A percentile compares a stretch with the other conserved stretches of the same genome.
Conservation (phyloP, 2,888 invertebrate genomes). For the Pyrocoelia pectoralis region DNA sequence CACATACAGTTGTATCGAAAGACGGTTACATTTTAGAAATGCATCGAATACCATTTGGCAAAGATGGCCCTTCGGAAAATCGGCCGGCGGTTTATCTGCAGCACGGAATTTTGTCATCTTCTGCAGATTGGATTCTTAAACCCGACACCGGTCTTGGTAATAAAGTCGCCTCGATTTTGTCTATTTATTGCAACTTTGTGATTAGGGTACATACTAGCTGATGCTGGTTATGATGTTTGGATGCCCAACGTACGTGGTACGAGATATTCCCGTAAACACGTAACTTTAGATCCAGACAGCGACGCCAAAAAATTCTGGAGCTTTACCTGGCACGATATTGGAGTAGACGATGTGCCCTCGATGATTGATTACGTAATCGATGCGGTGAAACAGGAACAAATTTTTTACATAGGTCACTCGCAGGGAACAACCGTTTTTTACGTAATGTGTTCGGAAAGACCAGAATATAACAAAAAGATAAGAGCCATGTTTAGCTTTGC, state of each 20-base stretch:
- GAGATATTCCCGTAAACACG: slow-evolving; percentile 63
- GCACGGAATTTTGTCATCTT: slow-evolving; percentile 62
- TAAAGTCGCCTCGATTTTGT: slow-evolving; percentile 52
- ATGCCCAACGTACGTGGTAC: slow-evolving; percentile 62
- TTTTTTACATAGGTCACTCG: slow-evolving; percentile 69
- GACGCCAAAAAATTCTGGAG: slow-evolving; percentile 40
- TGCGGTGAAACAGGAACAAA: slow-evolving; percentile 51
- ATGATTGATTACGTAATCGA: slow-evolving; percentile 75
- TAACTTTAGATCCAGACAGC: slow-evolving; percentile 44
- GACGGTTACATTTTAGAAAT: slow-evolving; percentile 63
- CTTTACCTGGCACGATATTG: slow-evolving; percentile 81
- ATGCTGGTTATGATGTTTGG: slow-evolving; percentile 62
- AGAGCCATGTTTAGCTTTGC: slow-evolving; percentile 64
- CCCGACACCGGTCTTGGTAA: background rate
- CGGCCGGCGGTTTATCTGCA: slow-evolving; percentile 56
- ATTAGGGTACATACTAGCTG: slow-evolving; percentile 41
- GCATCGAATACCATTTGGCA: slow-evolving; percentile 49
- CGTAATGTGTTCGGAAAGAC: slow-evolving; percentile 63
- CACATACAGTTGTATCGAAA: slow-evolving; percentile 54
- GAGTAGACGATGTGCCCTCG: slow-evolving; percentile 76
- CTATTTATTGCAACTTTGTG: slow-evolving; percentile 30
- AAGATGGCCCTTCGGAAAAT: slow-evolving; percentile 49
- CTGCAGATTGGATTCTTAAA: slow-evolving; percentile 62
- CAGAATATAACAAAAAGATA: slow-evolving; percentile 65
- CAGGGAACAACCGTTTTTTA: slow-evolving; percentile 68